phyloP scores from a whole-genome alignment of 2,797 vertebrate genomes.

The Melanitta fusca region DNA sequence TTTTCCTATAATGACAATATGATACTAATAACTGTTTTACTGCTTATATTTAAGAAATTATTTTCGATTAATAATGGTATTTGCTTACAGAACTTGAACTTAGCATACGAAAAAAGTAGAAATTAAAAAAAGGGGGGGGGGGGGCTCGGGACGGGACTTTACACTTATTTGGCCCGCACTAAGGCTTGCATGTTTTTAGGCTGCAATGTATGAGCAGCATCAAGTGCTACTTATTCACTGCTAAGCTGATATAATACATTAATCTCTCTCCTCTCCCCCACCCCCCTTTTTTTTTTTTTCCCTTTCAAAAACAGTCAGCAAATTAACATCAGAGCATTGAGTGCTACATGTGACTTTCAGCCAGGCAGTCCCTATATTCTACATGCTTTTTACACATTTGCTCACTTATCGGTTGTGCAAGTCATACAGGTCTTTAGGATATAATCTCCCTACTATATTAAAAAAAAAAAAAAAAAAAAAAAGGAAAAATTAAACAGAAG shows the following conservation, averaged over 20 bases:
- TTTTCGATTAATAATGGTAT: background rate
- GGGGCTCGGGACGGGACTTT: too few relatives aligned
- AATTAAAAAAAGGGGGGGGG: too few relatives aligned
- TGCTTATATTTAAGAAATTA: background rate
- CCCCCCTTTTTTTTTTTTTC: background rate
- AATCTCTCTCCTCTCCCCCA: background rate
- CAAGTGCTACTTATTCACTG: background rate
- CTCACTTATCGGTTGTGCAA: background rate
- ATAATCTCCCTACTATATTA: slow-evolving; percentile 25
- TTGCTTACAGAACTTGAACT: background rate
- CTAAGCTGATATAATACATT: background rate
- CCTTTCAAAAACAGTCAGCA: background rate
- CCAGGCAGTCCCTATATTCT: background rate
- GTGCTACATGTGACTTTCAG: background rate
- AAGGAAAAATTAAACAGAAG: slow-evolving; percentile 9
- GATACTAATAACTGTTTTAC: background rate
- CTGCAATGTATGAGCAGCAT: background rate
- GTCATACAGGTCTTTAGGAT: background rate
- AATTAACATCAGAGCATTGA: background rate
- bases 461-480: background rate
- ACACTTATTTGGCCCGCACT: background rate
- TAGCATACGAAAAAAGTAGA: background rate
- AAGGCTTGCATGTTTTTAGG: background rate
- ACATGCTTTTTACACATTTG: background rate
- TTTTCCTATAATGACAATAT: background rate